Evolutionary conservation across 1,140 invertebrate species (phyloP), one percentile per base, ranked within the genome.

Genomic region (Aradophagus sp.): DNA sequence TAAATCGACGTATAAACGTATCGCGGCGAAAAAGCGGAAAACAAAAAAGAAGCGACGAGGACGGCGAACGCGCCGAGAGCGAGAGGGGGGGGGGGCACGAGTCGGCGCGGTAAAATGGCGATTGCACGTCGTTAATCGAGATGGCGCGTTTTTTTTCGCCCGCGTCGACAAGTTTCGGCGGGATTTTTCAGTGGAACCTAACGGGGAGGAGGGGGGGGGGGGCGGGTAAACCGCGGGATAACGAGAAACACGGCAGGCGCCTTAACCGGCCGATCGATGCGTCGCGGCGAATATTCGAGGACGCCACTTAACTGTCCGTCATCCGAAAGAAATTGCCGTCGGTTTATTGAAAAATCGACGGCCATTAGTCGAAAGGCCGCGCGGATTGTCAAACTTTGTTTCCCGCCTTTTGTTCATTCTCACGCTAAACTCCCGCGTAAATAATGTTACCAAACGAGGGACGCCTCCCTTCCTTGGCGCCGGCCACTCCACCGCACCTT

Each of bases 281-380:
- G 41, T 58, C 39, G 53, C 27, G 42, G 31, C 17, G 35, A n/a
- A n/a, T 53, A 55, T 65, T 65, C 45, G 59, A 52, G 63, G 47
- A 58, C 27, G 36, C 26, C 20, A 52, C 63, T 67, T 59, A 38
- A 11, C 38, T 59, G 52, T 59, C 63, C 10, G 38, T 45, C 45
- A 38, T 52, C 45, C 47, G 34, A 58, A 52, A 52, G 53, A 50
- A 58, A 44, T 50, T 34, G 52, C 19, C 29, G 15, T 36, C 27
- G 7, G 5, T 50, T 67, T 67, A 67, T 67, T 67, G 63, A 67
- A 59, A 59, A 67, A 67, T 67, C 63, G 63, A 67, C 53, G n/a
- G 36, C 63, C 26, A 62, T 62, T 62, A 62, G 52, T 56, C 19
- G 44, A 12, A 17, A 13, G 39, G 26, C 45, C 44, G 38, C 36